phyloP scores from a whole-genome alignment of 2,113 vertebrate genomes.

The Hippocampus guttulatus region DNA sequence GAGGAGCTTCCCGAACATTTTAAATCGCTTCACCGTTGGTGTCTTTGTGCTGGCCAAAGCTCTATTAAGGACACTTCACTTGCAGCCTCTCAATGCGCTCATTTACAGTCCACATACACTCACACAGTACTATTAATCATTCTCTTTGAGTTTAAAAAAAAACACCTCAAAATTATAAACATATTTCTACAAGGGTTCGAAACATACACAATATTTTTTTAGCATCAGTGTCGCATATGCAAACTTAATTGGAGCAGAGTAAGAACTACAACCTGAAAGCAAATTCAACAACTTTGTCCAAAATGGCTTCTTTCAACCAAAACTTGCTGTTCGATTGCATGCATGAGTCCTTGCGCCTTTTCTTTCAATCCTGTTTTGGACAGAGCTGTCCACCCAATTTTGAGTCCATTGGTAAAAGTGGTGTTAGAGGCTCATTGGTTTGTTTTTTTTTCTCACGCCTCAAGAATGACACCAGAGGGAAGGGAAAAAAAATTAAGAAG shows the following conservation, averaged over 20 bases:
- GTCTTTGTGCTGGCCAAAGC: conserved; percentile 62
- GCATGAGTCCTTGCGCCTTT: not conserved
- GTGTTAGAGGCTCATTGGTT: too few species aligned
- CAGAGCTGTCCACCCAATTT: too few species aligned
- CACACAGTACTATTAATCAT: not conserved
- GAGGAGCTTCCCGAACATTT: too few species aligned
- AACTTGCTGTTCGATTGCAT: not conserved
- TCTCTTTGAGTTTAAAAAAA: not conserved
- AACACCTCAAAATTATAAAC: not conserved
- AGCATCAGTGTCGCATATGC: not conserved
- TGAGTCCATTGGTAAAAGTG: too few species aligned
- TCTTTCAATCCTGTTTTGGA: not conserved
- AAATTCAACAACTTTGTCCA: not conserved
- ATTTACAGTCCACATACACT: not conserved
- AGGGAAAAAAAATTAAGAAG: too few species aligned
- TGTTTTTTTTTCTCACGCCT: too few species aligned
- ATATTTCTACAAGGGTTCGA: not conserved
- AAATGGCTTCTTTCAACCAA: not conserved
- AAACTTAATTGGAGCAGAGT: not conserved
- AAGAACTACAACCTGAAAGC: not conserved
- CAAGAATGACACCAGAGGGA: too few species aligned
- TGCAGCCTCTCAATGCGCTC: conserved; percentile 16
- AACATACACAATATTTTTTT: not conserved
- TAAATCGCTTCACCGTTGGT: conserved; percentile 50
- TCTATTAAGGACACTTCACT: conserved; percentile 64